Base-by-base conservation (phyloP, 2,797 vertebrate genomes). In the Champsocephalus esox region DNA sequence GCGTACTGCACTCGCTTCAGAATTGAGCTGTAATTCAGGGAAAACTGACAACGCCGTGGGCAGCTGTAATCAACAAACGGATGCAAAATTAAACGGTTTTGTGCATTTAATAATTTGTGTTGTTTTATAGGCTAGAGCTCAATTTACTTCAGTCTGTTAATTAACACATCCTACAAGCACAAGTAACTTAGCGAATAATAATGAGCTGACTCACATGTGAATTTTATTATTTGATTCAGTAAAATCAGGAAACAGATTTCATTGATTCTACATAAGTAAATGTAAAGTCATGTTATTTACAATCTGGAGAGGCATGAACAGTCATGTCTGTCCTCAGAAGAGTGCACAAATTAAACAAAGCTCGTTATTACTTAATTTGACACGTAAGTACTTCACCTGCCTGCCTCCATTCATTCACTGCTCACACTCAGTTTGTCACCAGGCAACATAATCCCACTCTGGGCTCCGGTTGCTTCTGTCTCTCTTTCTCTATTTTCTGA, bases 1-100 rank as follows among this genome's bases (percentile, higher is more conserved):
- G 72, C 38, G 19, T 44, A 81, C 77, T 79, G 66, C 68, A 71
- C 62, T 81, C 5, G 24, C 66, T 86, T 84, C 79, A 78, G 74
- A 72, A 87, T 72, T 44, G 68, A 85, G 75, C 75, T 82, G 86
- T 80, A 85, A 80, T 86, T 92, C 90, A 92, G 86, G 90, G 91
- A 92, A 85, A 84, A 75, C 77, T 83, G 85, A 75, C 84, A 24
- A 49, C 8, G 70, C 80, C 34, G 57, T 66, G 60, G 62, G 72
- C 75, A 73, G 79, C 86, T 83, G 81, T 80, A 66, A 60, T 68
- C 64, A 60, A 66, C 71, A 66, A 38, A n/a, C 61, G 66, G 83
- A 85, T 75, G 76, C 81, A 85, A 88, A 80, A 60, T 69, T 60
- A 84, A 70, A 52, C 51, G 3, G 21, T 50, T 75, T 2, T 57